Conservation (phyloP, 1,140 invertebrate genomes). For the Drosophila parabipectinata region DNA sequence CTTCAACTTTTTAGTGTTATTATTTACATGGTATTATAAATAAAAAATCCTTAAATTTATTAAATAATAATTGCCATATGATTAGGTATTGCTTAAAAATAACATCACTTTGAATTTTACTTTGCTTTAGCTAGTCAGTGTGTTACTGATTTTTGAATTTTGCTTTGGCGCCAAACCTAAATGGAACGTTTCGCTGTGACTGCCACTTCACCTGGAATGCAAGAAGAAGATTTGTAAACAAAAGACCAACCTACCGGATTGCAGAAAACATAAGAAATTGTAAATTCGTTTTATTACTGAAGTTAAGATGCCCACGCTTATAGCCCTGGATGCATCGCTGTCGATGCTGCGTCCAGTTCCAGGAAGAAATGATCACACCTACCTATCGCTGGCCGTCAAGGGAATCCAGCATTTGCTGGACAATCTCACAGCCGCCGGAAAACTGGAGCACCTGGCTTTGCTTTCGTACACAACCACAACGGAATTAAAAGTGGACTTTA, state of each 20-base stretch:
- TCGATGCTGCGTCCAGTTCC: slow-evolving; percentile 90
- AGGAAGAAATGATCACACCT: slow-evolving; percentile 86
- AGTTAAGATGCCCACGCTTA: slow-evolving; percentile 89
- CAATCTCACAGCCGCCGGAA: slow-evolving; percentile 91
- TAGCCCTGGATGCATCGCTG: slow-evolving; percentile 90
- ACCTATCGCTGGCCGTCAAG: slow-evolving; percentile 90
- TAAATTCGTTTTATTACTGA: neutral
- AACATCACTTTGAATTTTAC: too few relatives aligned
- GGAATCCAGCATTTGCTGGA: slow-evolving; percentile 94
- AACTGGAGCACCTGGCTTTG: slow-evolving; percentile 95
- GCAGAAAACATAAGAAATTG: slow-evolving; percentile 16
- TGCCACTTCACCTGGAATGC: slow-evolving; percentile 46
- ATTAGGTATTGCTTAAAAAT: neutral
- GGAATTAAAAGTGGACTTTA: slow-evolving; percentile 85
- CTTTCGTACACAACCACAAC: slow-evolving; percentile 92
- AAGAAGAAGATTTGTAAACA: slow-evolving; percentile 34
- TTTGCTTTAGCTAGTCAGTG: neutral
- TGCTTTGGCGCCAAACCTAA: slow-evolving; percentile 8
- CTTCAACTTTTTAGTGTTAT: too few relatives aligned
- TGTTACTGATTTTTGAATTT: neutral
- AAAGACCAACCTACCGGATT: slow-evolving; percentile 30
- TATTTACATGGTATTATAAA: too few relatives aligned
- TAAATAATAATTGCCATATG: neutral
- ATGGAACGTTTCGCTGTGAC: neutral
- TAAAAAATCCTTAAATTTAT: neutral